Base-by-base conservation (phyloP, 2,797 vertebrate genomes). In the Gymnodraco acuticeps region DNA sequence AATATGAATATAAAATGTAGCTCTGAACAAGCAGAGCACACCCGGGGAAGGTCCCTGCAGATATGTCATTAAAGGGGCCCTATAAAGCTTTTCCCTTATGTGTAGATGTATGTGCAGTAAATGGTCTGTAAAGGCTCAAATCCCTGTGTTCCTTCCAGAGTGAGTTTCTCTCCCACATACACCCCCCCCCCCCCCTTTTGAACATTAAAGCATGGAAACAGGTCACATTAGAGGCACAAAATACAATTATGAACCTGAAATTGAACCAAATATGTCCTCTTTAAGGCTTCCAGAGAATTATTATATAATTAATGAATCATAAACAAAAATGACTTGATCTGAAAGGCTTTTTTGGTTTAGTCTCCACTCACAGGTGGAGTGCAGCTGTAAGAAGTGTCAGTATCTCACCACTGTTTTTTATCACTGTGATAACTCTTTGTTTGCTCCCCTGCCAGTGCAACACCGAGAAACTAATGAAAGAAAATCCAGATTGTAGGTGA, bases 251-350 rank as follows among this genome's bases (percentile, higher is more conserved):
- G 33, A 38, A 38, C 33, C 33, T 38, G 8, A 9, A 6, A 38
- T 6, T 38, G 33, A 38, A 38, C 6, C 33, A 38, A 38, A 38
- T 38, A 38, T 38, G 33, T 38, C 33, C 33, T 38, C 33, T 38
- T 38, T 38, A 38, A 38, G 8, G 74, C 27, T 27, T 27, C 27
- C 27, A 27, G 27, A 27, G 75, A 82, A 81, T 76, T 27, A 27
- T 27, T 27, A 72, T 71, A 68, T 79, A 81, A 90, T 78, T 79
- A 81, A 90, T 78, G 78, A 88, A 88, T 80, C 86, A 91, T 85
- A 64, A 81, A 89, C 47, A 16, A 59, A 54, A 19, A 46, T 56
- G 50, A 72, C 41, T 54, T 62, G 67, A 86, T 79, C 66, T 81
- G 65, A 46, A 42, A n/a, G 41, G 78, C 85, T 88, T 75, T 86